Evolutionary conservation across 1,140 invertebrate genomes (phyloP), one percentile per base, ranked within the genome.

Genomic region (Oedothorax gibbosus): DNA sequence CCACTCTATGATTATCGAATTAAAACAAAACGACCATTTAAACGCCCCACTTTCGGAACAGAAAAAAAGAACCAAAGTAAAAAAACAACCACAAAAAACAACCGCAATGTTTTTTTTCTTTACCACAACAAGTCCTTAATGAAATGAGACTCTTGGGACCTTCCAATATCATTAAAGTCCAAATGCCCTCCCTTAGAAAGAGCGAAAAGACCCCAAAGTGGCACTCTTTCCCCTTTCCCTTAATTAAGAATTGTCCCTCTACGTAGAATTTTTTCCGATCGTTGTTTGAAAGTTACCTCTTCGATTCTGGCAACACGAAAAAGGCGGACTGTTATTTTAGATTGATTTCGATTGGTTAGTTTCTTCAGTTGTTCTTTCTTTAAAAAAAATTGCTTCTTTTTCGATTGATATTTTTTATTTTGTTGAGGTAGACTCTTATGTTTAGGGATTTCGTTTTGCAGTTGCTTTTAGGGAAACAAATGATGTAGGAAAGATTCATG

Each of bases 261-360:
- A 20, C 35, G 20, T 49, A 62, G 56, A 57, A 72, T 72, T 73
- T 51, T 72, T 82, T 73, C 79, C 54, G 11, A 21, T 18, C 49
- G 72, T 82, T 82, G 68, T 72, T 50, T 72, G 56, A 64, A 82
- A 82, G 79, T 82, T 82, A 72, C 65, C 65, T 82, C 69, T 82
- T 62, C 65, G 53, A 82, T 72, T 82, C 53, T 64, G 68, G 79
- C 79, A 82, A 82, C 79, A 82, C 56, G 79, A 73, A 82, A 82
- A 73, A 82, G 79, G 79, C 79, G 79, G 79, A 60, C 14, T 49
- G 15, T 49, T 35, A 35, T 35, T 35, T 35, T 35, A 35, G 35
- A 78, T 78, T 78, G 76, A 78, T 78, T 78, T 64, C 76, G 49
- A n/a, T 64, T 10, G 57, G 18, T 35, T 66, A 78, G 65, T 64